Conservation (phyloP, 37 sponge, comb jelly and placozoan genomes). For the Crambe crambe region DNA sequence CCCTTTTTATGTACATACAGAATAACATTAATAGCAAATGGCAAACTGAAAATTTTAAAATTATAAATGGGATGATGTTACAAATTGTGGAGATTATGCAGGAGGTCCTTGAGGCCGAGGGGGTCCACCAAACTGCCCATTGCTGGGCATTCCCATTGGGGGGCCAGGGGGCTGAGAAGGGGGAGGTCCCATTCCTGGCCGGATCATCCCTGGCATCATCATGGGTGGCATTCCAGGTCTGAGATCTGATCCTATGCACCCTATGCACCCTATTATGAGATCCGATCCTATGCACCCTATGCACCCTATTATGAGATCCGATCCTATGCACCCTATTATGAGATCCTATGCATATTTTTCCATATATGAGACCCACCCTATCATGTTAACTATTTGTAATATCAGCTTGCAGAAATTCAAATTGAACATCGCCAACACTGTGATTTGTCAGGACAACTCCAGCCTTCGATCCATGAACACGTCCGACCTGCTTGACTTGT, state of each 20-base stretch:
- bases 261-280: too few species aligned
- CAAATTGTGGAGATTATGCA: background rate
- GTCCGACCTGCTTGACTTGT: constrained; percentile 86
- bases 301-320: too few species aligned
- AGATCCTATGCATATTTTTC: too few species aligned
- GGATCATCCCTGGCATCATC: constrained; percentile 27
- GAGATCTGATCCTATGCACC: too few species aligned
- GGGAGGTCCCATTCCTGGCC: constrained; percentile 66
- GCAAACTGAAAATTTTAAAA: background rate
- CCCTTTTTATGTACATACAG: too few species aligned
- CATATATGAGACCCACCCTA: too few species aligned
- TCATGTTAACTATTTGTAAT: too few species aligned
- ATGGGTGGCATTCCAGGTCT: constrained; percentile 51
- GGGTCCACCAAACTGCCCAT: background rate
- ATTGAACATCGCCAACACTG: constrained; percentile 96
- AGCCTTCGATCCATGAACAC: constrained; percentile 93
- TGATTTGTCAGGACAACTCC: constrained; percentile 93
- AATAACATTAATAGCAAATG: too few species aligned
- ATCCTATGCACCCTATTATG: too few species aligned
- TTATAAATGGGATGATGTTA: background rate
- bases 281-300: too few species aligned
- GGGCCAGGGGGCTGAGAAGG: constrained; percentile 18
- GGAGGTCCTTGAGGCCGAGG: background rate
- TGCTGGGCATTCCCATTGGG: background rate
- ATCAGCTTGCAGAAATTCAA: constrained; percentile 96